phyloP scores from a whole-genome alignment of 2,113 vertebrate species.

The Atrichornis clamosus region DNA sequence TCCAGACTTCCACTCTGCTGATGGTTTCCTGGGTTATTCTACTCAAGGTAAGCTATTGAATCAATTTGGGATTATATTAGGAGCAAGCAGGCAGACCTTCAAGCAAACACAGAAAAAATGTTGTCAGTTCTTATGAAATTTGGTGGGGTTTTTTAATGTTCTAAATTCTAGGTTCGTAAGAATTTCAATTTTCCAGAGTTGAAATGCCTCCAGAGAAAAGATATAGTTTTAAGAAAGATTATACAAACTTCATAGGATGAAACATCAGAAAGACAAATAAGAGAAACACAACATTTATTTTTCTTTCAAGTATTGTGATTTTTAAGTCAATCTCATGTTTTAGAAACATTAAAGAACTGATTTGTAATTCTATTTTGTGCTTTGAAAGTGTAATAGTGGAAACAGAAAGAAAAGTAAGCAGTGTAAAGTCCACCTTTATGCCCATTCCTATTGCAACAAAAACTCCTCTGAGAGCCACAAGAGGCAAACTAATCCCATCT shows the following conservation, averaged over 20 bases:
- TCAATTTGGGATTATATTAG: not conserved
- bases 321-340: not conserved
- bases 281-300: not conserved
- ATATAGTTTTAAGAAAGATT: not conserved
- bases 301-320: not conserved
- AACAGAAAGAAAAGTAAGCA: not conserved
- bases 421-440: not conserved
- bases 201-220: slow-evolving; percentile 9
- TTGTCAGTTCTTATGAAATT: not conserved
- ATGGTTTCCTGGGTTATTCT: not conserved
- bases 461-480: not conserved
- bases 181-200: not conserved
- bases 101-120: not conserved
- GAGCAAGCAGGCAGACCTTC: not conserved
- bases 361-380: not conserved
- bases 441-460: not conserved
- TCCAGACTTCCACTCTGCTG: not conserved
- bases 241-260: not conserved
- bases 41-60: not conserved
- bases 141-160: not conserved
- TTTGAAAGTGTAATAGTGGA: not conserved
- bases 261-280: slow-evolving; percentile 21
- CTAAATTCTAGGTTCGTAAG: not conserved
- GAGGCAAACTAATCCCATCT: not conserved
- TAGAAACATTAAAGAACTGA: not conserved